These are phyloP conservation scores for Hepsetus odoe DNA, from an alignment of 2,113 vertebrate genomes.

Conservation along the genomic window DNA sequence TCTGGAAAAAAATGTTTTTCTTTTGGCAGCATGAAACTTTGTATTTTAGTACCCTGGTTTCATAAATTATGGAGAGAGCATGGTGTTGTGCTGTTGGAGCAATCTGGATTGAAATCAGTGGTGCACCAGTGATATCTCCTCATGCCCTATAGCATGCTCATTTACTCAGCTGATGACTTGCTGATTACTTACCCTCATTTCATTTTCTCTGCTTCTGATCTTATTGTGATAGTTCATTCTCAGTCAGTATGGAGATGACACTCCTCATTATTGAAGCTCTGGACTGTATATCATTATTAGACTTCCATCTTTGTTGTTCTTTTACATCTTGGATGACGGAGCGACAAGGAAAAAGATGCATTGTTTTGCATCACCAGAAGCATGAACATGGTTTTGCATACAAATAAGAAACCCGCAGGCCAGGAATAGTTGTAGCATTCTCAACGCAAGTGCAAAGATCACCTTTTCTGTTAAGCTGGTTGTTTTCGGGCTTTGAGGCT, in stretches of 20 bases:
- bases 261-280: conserved; percentile 9
- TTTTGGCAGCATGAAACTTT: conserved; percentile 35
- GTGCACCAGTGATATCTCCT: conserved; percentile 11
- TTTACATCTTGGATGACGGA: conserved; percentile 8
- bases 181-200: conserved; percentile 43
- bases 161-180: conserved; percentile 40
- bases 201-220: conserved; percentile 23
- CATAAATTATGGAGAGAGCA: conserved; percentile 49
- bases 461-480: background rate
- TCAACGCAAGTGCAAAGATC: background rate
- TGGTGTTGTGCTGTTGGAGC: conserved; percentile 32
- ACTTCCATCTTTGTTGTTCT: conserved; percentile 4
- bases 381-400: conserved; percentile 2
- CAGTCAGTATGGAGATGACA: conserved; percentile 25
- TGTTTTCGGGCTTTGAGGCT: conserved; percentile 9
- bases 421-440: background rate
- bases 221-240: conserved; percentile 37
- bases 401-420: conserved; percentile 6
- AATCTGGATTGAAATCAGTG: conserved; percentile 36
- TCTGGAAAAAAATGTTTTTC: conserved; percentile 19
- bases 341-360: background rate
- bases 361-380: background rate
- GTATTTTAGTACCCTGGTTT: conserved; percentile 39
- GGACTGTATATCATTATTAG: background rate
- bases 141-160: conserved; percentile 18